These are phyloP conservation scores for Polylopha cassiicola DNA, from an alignment of 2,888 invertebrate genomes.

Conservation along the genomic window DNA sequence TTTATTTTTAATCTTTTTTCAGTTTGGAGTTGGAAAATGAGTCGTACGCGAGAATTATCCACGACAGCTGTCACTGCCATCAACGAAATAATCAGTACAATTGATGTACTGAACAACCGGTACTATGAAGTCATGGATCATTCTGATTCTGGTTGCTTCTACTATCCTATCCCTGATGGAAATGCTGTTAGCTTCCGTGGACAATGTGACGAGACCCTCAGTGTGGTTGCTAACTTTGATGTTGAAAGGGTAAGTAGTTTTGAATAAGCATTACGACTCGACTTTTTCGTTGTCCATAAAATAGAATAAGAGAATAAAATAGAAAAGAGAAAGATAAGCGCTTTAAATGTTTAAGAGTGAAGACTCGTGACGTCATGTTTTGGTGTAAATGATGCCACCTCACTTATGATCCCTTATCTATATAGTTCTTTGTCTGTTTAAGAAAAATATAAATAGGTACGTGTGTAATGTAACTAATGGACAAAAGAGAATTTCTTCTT, in stretches of 20 bases:
- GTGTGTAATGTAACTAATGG: no score
- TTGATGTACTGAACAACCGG: slow-evolving; percentile 38
- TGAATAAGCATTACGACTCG: not conserved
- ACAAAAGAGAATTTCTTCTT: no score
- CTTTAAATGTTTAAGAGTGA: no score
- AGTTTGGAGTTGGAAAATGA: slow-evolving; percentile 49
- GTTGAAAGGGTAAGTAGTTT: slow-evolving; percentile 27
- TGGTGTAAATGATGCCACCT: no score
- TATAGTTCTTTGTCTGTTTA: no score
- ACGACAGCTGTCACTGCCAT: slow-evolving; percentile 29
- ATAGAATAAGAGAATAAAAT: no score
- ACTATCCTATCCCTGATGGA: slow-evolving; percentile 40
- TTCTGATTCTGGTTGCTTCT: slow-evolving; percentile 42
- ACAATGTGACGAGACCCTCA: slow-evolving; percentile 36
- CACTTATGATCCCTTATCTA: no score
- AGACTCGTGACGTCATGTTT: no score
- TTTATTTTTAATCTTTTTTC: slow-evolving; percentile 5
- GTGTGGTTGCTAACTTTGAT: slow-evolving; percentile 32
- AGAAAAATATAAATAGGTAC: no score
- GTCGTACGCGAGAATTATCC: slow-evolving; percentile 36
- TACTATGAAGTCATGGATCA: slow-evolving; percentile 39
- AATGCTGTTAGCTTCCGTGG: slow-evolving; percentile 44
- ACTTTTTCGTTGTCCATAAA: not conserved
- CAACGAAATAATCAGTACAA: slow-evolving; percentile 29
- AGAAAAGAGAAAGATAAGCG: no score